Conservation (phyloP, 2,113 vertebrate genomes). For the Laticauda laticaudata region DNA sequence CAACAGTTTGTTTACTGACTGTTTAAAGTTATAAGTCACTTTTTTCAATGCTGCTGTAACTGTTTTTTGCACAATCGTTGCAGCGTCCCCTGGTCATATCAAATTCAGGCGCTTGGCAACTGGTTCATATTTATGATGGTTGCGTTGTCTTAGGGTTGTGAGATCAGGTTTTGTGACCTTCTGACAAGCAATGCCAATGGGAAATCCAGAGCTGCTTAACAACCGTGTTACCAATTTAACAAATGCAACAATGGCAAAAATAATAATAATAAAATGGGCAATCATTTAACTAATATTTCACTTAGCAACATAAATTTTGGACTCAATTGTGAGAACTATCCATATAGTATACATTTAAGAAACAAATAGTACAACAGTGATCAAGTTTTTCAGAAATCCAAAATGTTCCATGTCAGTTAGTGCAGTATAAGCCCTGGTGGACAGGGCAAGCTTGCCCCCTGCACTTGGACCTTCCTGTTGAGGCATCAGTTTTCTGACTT, state of each 20-base stretch:
- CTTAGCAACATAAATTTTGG: no score
- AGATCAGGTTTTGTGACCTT: background rate
- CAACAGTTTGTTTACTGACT: background rate
- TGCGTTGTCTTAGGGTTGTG: background rate
- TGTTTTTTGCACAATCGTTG: background rate
- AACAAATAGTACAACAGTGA: background rate
- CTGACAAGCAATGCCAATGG: background rate
- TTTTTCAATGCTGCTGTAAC: no score
- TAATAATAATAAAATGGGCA: no score
- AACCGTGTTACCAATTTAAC: background rate
- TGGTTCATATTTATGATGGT: background rate
- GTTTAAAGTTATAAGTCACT: background rate
- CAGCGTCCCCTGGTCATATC: background rate
- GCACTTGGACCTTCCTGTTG: background rate
- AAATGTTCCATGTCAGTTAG: background rate
- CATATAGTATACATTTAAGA: background rate
- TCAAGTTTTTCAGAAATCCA: background rate
- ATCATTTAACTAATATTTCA: no score
- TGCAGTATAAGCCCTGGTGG: background rate
- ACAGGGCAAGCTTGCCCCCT: background rate
- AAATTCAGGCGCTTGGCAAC: background rate
- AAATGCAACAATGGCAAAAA: background rate
- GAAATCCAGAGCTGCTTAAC: background rate
- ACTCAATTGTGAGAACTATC: background rate
- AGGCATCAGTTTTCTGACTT: background rate